A percentile compares a stretch with the other conserved stretches of the same genome.
Evolutionary conservation across 2,113 vertebrate species (phyloP).

Genomic region (Guaruba guarouba): DNA sequence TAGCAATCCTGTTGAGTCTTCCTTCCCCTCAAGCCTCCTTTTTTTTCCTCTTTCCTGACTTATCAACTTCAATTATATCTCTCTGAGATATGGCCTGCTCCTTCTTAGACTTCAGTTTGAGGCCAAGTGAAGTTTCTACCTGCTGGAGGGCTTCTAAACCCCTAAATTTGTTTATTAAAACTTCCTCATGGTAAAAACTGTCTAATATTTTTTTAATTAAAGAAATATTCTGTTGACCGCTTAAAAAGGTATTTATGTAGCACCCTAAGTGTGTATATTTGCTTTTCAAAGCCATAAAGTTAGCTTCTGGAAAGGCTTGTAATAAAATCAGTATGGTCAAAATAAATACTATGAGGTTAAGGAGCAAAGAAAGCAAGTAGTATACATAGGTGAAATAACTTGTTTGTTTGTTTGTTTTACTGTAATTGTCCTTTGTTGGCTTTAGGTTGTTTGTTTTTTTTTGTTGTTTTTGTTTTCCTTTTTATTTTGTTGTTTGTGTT

Average conservation of each 20-base stretch:
- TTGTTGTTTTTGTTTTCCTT: neutral
- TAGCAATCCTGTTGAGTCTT: neutral
- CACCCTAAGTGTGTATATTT: neutral
- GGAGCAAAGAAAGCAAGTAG: neutral
- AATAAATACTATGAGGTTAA: neutral
- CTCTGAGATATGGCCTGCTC: neutral
- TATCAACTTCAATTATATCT: neutral
- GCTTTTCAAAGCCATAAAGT: neutral
- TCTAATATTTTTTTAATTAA: neutral
- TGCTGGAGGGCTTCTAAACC: neutral
- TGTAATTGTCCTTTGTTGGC: neutral
- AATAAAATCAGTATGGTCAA: neutral
- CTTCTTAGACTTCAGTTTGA: neutral
- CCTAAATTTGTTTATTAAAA: neutral
- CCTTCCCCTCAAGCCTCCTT: neutral
- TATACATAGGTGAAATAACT: neutral
- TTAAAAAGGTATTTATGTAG: neutral
- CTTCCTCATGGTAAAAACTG: neutral
- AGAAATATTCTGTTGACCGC: neutral
- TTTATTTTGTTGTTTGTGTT: neutral
- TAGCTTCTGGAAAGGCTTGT: neutral
- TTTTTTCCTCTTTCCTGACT: neutral
- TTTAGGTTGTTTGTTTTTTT: neutral
- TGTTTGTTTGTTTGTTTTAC: neutral
- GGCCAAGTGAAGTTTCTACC: neutral